Conservation (phyloP, 2,888 invertebrate species). For the Erpobdella octoculata region DNA sequence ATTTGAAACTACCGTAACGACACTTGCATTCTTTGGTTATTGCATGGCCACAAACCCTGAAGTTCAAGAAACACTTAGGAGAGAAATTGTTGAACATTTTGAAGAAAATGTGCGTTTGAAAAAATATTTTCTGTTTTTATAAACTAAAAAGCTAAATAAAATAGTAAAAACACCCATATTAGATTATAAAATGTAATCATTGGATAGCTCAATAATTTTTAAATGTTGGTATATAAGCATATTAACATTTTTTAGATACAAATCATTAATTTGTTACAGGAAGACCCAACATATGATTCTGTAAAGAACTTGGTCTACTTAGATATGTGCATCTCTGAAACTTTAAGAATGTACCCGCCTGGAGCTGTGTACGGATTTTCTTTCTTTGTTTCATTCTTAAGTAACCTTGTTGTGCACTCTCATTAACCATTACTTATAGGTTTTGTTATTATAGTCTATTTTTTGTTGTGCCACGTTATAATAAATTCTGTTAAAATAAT, state of each 20-base stretch:
- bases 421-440: no score
- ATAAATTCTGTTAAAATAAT: no score
- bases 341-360: slow-evolving; percentile 30
- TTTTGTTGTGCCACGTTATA: no score
- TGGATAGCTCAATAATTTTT: no score
- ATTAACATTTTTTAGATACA: no score
- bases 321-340: slow-evolving; percentile 30
- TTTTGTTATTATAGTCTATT: no score
- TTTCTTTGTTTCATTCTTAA: not conserved
- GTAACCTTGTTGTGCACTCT: not conserved
- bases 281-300: slow-evolving; percentile 21
- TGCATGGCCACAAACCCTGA: slow-evolving; percentile 28
- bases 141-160: no score
- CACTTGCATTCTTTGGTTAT: slow-evolving; percentile 30
- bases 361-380: slow-evolving; percentile 11
- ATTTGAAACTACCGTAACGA: slow-evolving; percentile 31
- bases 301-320: slow-evolving; percentile 28
- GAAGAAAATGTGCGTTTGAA: not conserved
- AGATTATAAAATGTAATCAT: no score
- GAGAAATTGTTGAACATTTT: slow-evolving; percentile 28
- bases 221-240: no score
- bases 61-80: slow-evolving; percentile 28
- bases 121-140: no score
- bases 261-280: no score
- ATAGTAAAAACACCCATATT: no score